Evolutionary conservation across 2,888 invertebrate species (phyloP).

Genomic region (Drepanosiphum platanoidis): DNA sequence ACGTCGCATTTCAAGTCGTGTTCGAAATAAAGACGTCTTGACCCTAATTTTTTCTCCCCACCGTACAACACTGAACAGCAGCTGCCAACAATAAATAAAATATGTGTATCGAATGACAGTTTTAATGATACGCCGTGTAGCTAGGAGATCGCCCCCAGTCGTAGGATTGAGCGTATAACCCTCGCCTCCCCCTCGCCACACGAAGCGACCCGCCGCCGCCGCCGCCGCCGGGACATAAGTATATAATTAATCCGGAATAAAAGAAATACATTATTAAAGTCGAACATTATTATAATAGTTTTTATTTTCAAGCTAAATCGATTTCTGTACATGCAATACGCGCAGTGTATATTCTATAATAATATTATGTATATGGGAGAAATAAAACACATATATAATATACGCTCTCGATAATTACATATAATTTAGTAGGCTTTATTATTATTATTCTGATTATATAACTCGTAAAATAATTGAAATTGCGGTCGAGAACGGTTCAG

Average conservation of each 20-base stretch:
- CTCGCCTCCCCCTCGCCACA: no score
- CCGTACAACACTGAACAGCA: not conserved
- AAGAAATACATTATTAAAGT: not conserved
- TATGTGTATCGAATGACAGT: not conserved
- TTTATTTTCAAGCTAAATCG: not conserved
- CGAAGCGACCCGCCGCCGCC: no score
- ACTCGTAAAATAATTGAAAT: not conserved
- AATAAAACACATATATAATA: constrained; percentile 5
- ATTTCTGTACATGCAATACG: no score
- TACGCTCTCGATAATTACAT: constrained; percentile 12
- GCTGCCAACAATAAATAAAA: not conserved
- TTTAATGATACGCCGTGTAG: not conserved
- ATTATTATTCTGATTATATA: not conserved
- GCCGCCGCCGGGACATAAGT: not conserved
- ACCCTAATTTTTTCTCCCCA: constrained; percentile 19
- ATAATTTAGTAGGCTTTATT: not conserved
- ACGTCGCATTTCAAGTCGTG: not conserved
- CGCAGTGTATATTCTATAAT: no score
- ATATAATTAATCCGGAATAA: not conserved
- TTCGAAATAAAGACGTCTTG: constrained; percentile 14
- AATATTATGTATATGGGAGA: no score
- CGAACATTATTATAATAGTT: not conserved
- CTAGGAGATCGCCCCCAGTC: not conserved
- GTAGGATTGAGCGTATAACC: not conserved
- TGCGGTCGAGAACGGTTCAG: not conserved